A percentile compares a stretch with the other conserved stretches of the same genome.
These are phyloP conservation scores for Orthonyx spaldingii DNA, from an alignment of 2,113 vertebrate species.

Conservation along the genomic window DNA sequence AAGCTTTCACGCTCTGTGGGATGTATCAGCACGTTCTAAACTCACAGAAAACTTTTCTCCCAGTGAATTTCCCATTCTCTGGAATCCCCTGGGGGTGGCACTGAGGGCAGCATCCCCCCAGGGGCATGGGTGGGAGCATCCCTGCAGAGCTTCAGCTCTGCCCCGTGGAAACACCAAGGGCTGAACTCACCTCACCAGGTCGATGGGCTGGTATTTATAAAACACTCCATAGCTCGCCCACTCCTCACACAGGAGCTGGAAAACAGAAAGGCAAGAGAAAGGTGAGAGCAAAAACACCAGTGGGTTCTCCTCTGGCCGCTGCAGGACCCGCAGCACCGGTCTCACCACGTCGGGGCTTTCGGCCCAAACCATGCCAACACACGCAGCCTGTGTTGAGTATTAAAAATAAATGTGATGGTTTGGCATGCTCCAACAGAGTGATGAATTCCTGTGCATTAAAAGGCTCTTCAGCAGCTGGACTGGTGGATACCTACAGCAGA, in stretches of 20 bases:
- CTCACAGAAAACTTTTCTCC: neutral
- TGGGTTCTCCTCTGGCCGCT: fast-evolving
- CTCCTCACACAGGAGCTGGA: constrained; percentile 88
- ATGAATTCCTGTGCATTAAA: neutral
- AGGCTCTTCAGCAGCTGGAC: neutral
- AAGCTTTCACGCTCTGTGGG: neutral
- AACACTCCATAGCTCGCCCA: constrained; percentile 96
- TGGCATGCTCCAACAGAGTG: neutral
- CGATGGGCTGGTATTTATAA: constrained; percentile 95
- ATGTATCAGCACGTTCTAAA: neutral
- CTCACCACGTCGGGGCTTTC: neutral
- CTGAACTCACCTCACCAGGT: constrained; percentile 85
- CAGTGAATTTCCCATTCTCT: neutral
- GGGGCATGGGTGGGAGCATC: neutral
- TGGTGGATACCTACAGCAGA: neutral
- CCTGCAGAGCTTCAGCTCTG: neutral
- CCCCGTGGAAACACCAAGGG: fast-evolving
- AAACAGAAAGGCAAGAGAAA: neutral
- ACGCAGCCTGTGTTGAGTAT: neutral
- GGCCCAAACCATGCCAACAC: neutral
- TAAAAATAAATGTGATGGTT: neutral
- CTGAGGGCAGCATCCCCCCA: neutral
- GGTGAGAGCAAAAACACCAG: neutral
- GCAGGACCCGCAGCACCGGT: neutral
- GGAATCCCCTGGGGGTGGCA: fast-evolving